phyloP scores from a whole-genome alignment of 53 echinoderm and acorn worm species.

The Arbacia lixula region DNA sequence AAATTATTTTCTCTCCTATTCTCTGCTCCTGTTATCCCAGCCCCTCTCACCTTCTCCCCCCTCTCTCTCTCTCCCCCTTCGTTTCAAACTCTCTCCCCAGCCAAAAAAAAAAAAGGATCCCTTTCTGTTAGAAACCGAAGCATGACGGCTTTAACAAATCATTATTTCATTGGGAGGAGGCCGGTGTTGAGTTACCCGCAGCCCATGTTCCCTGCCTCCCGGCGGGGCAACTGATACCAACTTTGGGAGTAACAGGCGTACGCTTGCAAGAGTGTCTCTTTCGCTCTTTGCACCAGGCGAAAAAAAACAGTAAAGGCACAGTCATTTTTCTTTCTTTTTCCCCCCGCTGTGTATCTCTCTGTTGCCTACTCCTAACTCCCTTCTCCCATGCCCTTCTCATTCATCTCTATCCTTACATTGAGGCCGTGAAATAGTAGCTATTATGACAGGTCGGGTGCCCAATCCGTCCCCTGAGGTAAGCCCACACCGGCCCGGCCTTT shows the following conservation, averaged over 20 bases:
- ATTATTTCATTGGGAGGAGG: conserved; percentile 57
- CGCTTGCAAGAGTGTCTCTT: conserved; percentile 55
- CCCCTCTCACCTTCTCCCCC: background rate
- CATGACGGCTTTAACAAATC: conserved; percentile 63
- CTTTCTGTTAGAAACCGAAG: conserved; percentile 54
- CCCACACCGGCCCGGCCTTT: conserved; percentile 29
- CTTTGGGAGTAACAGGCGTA: conserved; percentile 55
- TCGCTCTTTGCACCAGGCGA: conserved; percentile 35
- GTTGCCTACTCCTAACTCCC: conserved; percentile 32
- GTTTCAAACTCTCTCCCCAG: conserved; percentile 23
- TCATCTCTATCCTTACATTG: background rate
- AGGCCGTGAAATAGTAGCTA: conserved; percentile 49
- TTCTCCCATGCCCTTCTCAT: background rate
- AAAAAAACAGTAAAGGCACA: conserved; percentile 25
- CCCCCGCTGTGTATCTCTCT: background rate
- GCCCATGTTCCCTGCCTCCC: conserved; percentile 50
- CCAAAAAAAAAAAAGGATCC: conserved; percentile 14
- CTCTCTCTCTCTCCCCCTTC: too few relatives aligned
- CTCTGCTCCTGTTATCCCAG: background rate
- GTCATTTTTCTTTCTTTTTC: conserved; percentile 5
- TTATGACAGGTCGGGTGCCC: conserved; percentile 38
- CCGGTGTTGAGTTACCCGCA: conserved; percentile 55
- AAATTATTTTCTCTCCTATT: conserved; percentile 57
- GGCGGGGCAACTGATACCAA: conserved; percentile 51
- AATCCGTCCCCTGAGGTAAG: conserved; percentile 37